A percentile compares a stretch with the other conserved stretches of the same genome.
phyloP scores from a whole-genome alignment of 2,888 invertebrate genomes.

The Torymus aiolomorphi region DNA sequence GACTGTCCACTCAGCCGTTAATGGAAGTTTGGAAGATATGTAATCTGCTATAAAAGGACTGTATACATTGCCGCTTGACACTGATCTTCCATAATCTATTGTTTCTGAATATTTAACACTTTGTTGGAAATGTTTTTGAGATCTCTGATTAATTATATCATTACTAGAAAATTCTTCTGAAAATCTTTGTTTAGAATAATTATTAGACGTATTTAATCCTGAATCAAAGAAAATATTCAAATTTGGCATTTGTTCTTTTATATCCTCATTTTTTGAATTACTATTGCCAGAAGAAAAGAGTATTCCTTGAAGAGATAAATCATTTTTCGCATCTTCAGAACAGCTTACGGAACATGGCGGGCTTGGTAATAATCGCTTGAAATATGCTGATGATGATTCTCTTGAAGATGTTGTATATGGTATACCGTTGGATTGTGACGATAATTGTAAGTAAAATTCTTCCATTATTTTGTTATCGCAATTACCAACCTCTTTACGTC shows the following conservation, averaged over 20 bases:
- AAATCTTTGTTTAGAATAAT: conserved; percentile 30
- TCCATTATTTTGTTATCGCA: conserved; percentile 46
- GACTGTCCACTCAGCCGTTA: conserved; percentile 62
- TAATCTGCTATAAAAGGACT: conserved; percentile 61
- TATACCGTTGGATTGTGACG: conserved; percentile 84
- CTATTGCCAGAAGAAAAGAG: conserved; percentile 61
- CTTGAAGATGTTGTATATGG: conserved; percentile 73
- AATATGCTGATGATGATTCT: conserved; percentile 71
- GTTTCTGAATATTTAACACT: conserved; percentile 16
- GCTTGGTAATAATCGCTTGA: conserved; percentile 82
- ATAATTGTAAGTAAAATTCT: conserved; percentile 69
- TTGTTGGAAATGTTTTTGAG: conserved; percentile 4
- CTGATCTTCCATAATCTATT: conserved; percentile 39
- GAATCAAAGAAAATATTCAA: conserved; percentile 9
- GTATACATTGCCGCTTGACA: conserved; percentile 61
- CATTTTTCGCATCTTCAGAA: conserved; percentile 83
- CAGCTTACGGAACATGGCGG: conserved; percentile 83
- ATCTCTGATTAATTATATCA: conserved; percentile 22
- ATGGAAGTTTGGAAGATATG: conserved; percentile 60
- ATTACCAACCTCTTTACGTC: conserved; percentile 15
- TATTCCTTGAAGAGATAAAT: conserved; percentile 69
- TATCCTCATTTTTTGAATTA: conserved; percentile 60
- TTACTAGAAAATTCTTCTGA: background rate
- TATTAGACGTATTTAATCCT: conserved; percentile 12
- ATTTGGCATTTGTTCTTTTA: conserved; percentile 56